These are phyloP conservation scores for Ectemnius lituratus DNA, from an alignment of 2,888 invertebrate species.

Conservation along the genomic window DNA sequence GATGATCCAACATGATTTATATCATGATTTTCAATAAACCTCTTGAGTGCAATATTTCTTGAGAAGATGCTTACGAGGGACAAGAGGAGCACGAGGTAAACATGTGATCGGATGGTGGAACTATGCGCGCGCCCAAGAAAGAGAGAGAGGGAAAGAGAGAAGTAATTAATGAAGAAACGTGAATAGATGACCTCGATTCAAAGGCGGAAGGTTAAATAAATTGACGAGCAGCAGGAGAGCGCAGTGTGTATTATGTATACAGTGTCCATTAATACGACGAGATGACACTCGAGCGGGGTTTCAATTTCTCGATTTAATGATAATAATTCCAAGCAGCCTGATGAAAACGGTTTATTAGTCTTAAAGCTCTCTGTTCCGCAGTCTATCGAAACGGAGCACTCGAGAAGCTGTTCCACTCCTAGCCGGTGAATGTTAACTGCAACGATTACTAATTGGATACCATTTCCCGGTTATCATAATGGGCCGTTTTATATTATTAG, in stretches of 20 bases:
- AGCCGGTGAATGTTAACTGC: constrained; percentile 1
- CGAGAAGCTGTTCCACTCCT: neutral
- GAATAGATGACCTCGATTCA: constrained; percentile 1
- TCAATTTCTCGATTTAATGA: constrained; percentile 4
- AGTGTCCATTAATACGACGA: neutral
- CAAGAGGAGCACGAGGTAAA: too few relatives aligned
- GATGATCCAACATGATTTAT: constrained; percentile 21
- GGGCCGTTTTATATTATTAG: neutral
- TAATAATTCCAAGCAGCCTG: neutral
- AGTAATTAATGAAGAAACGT: neutral
- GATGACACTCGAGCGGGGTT: too few relatives aligned
- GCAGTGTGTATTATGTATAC: neutral
- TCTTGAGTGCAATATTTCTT: neutral
- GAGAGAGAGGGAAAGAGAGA: too few relatives aligned
- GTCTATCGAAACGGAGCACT: neutral
- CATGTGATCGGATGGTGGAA: too few relatives aligned
- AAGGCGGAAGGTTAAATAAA: constrained; percentile 7
- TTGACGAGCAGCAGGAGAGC: constrained; percentile 3
- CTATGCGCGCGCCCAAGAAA: too few relatives aligned
- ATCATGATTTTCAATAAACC: constrained; percentile 15
- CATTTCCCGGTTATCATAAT: constrained; percentile 1
- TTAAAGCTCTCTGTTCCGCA: constrained; percentile 1
- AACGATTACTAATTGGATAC: constrained; percentile 2
- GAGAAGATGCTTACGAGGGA: too few relatives aligned
- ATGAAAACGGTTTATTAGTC: neutral